Base-by-base conservation (phyloP, 2,113 vertebrate genomes). In the Recurvirostra avosetta region DNA sequence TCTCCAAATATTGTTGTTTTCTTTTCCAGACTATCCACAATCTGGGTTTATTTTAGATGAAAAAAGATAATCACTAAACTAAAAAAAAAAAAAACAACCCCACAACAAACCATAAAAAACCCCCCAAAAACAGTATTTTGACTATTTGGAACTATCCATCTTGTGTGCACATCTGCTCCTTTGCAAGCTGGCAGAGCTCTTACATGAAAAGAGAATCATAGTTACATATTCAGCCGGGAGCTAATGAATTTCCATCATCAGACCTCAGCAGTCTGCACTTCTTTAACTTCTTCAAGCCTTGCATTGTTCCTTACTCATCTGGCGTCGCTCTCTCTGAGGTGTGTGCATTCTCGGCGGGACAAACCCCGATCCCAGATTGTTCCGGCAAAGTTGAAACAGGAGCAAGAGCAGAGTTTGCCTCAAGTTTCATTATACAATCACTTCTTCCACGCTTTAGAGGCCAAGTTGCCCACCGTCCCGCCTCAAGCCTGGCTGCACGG, bases 41-140 rank as follows among this genome's bases (percentile, higher is more conserved):
- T 95, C 95, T 97, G 95, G 95, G 83, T 90, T 96, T 97, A 93
- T 95, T 96, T 93, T 74, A 80, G 88, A 96, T 92, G 82, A 88
- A 92, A 88, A 93, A 92, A 83, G 78, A 94, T 90, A 95, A 96
- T 90, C 90, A 59, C 74, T 29, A 45, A 77, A 52, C 58, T 21
- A 43, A 36, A 90, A 89, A 93, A 90, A 53, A 41, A 45, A 49
- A 61, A 85, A 47, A 21, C 20, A 20, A 45, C 17, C 38, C 38
- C 38, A 40, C 40, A 40, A 40, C 40, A 40, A 40, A 12, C 40
- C 16, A 45, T 16, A 45, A 45, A 49, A 62, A 61, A 30, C 2
- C 9, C 56, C 7, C 29, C 30, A 65, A 68, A 41, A 5, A 1
- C 70, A 90, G 88, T 96, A 92, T 93, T 95, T 95, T 96, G 94